Base-by-base conservation (phyloP, 2,797 vertebrate genomes). In the Danio kyathit region DNA sequence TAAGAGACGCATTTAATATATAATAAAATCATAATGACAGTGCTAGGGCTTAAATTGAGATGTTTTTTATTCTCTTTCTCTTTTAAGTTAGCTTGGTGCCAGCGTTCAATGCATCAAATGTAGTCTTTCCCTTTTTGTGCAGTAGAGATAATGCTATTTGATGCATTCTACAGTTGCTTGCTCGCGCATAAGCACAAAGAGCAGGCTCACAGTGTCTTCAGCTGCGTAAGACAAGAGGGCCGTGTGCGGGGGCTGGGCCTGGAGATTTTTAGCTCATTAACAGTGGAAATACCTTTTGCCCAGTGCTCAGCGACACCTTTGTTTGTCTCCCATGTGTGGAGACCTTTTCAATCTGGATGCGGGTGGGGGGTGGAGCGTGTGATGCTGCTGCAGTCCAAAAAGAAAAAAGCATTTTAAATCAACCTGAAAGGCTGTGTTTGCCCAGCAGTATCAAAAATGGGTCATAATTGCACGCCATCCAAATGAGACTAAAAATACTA, bases 201-300 rank as follows among this genome's bases (percentile, higher is more conserved):
- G 88, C 90, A 88, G 91, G 91, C 90, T 90, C 88, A 83, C 91
- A 85, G 84, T 75, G 84, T 89, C 88, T 89, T 92, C 90, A 84
- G 88, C 88, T 72, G 91, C 91, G 92, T 92, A 90, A 88, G 90
- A 92, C 90, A 89, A 89, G 90, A 90, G 87, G 89, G 85, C 65
- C 41, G 73, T 21, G 29, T 57, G 74, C 16, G 61, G 29, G 78
- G 81, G 90, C 89, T 88, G 92, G 11, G 3, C 11, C 9, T 0
- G 19, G 48, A 3, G 13, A 5, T 52, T 63, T 76, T 67, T 74
- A 70, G 77, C 92, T 94, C 93, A 94, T 95, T 95, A 94, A 94
- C 93, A 91, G 90, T 88, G 78, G 84, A 92, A 87, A 88, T 92
- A 91, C 87, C 88, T 83, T 81, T 91, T 90, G 88, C 83, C 87